These are phyloP conservation scores for Parnassius orleans DNA, from an alignment of 2,888 invertebrate genomes.

Conservation along the genomic window DNA sequence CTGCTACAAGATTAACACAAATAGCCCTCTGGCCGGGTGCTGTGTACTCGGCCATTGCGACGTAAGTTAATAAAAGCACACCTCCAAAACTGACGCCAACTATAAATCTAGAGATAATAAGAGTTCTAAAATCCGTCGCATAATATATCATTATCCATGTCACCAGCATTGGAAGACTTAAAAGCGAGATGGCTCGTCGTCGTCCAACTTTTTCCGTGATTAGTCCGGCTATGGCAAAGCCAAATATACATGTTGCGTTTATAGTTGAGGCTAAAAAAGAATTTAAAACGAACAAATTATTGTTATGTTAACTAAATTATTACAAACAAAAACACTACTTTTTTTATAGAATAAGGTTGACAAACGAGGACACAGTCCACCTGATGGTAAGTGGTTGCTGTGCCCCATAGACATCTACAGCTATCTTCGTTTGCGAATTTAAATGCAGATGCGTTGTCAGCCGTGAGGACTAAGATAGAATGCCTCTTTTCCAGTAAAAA, in stretches of 20 bases:
- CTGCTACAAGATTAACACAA: constrained; percentile 30
- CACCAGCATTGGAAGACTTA: constrained; percentile 13
- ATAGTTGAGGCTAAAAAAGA: constrained; percentile 31
- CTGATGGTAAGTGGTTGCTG: too few species aligned
- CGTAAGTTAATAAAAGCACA: constrained; percentile 19
- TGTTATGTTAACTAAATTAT: too few species aligned
- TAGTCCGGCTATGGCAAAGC: constrained; percentile 14
- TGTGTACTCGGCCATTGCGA: constrained; percentile 28
- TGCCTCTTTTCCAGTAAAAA: too few species aligned
- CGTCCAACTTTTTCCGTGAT: constrained; percentile 22
- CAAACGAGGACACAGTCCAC: too few species aligned
- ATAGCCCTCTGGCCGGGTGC: constrained; percentile 14
- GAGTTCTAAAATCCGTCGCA: constrained; percentile 2
- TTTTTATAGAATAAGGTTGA: too few species aligned
- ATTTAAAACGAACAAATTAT: too few species aligned
- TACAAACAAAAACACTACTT: too few species aligned
- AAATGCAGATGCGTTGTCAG: too few species aligned
- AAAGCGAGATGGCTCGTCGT: constrained; percentile 11
- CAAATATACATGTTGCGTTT: constrained; percentile 29
- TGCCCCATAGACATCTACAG: too few species aligned
- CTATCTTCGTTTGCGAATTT: too few species aligned
- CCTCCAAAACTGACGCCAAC: constrained; percentile 31
- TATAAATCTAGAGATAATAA: constrained; percentile 22
- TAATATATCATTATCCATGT: constrained; percentile 25
- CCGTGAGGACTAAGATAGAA: too few species aligned